These are phyloP conservation scores for Drosophila seclusa DNA, from an alignment of 2,888 invertebrate genomes.

Conservation along the genomic window DNA sequence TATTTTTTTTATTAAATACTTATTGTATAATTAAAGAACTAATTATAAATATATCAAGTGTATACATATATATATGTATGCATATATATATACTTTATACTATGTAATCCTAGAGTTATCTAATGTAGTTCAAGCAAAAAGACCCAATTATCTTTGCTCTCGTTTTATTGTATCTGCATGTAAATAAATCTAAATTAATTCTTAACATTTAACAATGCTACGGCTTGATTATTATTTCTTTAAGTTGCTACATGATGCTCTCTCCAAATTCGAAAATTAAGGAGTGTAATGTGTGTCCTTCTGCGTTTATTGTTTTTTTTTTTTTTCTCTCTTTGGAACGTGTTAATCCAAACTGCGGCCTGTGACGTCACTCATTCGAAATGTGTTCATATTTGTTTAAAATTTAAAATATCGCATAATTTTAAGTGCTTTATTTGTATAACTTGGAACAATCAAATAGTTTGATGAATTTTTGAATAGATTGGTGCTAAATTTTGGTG, in stretches of 20 bases:
- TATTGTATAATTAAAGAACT: conserved; percentile 65
- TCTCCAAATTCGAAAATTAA: conserved; percentile 14
- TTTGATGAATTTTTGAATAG: conserved; percentile 83
- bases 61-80: conserved; percentile 43
- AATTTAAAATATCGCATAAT: conserved; percentile 49
- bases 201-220: conserved; percentile 58
- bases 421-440: conserved; percentile 79
- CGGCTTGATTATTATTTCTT: conserved; percentile 71
- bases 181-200: conserved; percentile 77
- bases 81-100: conserved; percentile 26
- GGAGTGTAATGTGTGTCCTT: conserved; percentile 11
- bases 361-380: conserved; percentile 42
- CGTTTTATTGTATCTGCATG: conserved; percentile 75
- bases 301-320: neutral
- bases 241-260: conserved; percentile 53
- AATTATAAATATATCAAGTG: conserved; percentile 58
- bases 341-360: conserved; percentile 25
- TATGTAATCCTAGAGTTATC: conserved; percentile 63
- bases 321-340: conserved; percentile 28
- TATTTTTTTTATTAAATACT: conserved; percentile 57
- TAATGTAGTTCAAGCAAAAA: conserved; percentile 75
- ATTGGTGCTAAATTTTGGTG: conserved; percentile 81
- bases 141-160: conserved; percentile 75
- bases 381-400: conserved; percentile 70
- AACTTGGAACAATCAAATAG: conserved; percentile 82